Conservation (phyloP, 2,113 vertebrate genomes). For the Cottus gobio region DNA sequence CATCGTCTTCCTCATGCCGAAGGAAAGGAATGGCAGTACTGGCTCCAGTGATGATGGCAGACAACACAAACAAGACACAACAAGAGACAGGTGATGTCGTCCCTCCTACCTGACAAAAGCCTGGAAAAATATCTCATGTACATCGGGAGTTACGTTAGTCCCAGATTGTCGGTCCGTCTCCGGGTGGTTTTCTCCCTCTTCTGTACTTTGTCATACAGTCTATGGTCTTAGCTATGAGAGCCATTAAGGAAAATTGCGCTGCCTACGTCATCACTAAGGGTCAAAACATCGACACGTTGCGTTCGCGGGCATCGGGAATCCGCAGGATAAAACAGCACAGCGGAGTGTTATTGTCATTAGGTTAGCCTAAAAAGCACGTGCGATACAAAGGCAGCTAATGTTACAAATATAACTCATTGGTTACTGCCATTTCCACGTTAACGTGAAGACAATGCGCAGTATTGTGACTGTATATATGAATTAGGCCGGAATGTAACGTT, state of each 20-base stretch:
- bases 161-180: conserved; percentile 2
- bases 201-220: conserved; percentile 3
- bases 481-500: neutral
- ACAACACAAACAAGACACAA: neutral
- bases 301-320: conserved; percentile 17
- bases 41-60: neutral
- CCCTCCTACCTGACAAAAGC: conserved; percentile 77
- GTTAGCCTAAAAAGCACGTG: neutral
- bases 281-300: conserved; percentile 47
- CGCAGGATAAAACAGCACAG: conserved; percentile 19
- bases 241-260: conserved; percentile 49
- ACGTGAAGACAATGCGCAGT: fast-evolving
- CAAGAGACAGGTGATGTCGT: neutral
- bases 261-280: conserved; percentile 73
- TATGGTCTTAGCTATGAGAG: conserved; percentile 30
- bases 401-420: neutral
- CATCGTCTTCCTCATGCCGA: conserved; percentile 1
- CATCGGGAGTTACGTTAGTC: conserved; percentile 65
- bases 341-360: neutral
- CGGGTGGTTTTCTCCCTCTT: conserved; percentile 40
- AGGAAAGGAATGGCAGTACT: conserved; percentile 13
- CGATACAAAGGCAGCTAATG: neutral
- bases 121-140: conserved; percentile 75
- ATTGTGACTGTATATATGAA: neutral
- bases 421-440: neutral